Conservation (phyloP, 2,888 invertebrate species). For the Horisme vitalbata region DNA sequence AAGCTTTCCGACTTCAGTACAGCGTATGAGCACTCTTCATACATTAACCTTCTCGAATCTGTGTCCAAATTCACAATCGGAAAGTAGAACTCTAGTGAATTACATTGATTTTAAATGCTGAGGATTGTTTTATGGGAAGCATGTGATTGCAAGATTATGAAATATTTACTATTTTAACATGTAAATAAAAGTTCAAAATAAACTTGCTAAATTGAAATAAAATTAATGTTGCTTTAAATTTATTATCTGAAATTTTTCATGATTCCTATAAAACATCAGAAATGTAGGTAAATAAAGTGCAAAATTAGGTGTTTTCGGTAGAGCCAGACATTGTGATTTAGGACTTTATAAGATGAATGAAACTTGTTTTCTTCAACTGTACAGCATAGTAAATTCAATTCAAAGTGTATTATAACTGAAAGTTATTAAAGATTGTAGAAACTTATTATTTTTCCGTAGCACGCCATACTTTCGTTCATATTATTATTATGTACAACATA, state of each 20-base stretch:
- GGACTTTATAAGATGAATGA: constrained; percentile 1
- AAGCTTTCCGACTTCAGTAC: constrained; percentile 95
- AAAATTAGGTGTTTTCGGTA: constrained; percentile 24
- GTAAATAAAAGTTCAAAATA: background rate
- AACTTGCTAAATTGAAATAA: background rate
- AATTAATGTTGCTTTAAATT: background rate
- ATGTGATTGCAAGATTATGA: background rate
- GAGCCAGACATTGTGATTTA: constrained; percentile 1
- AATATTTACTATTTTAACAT: background rate
- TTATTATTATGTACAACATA: no score
- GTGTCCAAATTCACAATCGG: constrained; percentile 92
- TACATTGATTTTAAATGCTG: constrained; percentile 4
- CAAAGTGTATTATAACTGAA: no score
- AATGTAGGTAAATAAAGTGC: constrained; percentile 20
- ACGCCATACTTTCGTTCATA: no score
- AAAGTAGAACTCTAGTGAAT: constrained; percentile 50
- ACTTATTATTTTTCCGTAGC: no score
- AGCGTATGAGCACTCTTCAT: constrained; percentile 95
- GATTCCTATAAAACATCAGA: constrained; percentile 7
- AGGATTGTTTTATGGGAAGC: constrained; percentile 13
- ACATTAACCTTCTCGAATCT: constrained; percentile 93
- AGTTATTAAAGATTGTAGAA: no score
- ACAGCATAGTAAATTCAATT: no score
- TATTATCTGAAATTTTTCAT: background rate
- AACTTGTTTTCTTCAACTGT: background rate